Evolutionary conservation across 2,888 invertebrate species (phyloP).

Genomic region (Xanthorhoe designata): DNA sequence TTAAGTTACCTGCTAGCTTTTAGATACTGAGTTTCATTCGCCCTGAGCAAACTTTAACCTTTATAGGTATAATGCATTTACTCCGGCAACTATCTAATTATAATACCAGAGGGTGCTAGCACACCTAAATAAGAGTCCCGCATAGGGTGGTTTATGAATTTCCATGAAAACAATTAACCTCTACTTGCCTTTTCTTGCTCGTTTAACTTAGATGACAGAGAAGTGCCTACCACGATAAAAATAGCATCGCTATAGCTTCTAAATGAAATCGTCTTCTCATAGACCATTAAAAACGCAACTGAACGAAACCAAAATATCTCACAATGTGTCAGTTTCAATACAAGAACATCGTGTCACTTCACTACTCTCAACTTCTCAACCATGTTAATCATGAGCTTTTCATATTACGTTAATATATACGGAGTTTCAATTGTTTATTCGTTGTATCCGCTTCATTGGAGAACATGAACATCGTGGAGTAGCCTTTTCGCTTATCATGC

Average conservation of each 20-base stretch:
- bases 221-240: background rate
- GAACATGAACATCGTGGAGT: slow-evolving; percentile 6
- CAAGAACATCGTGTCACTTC: background rate
- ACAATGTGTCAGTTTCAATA: background rate
- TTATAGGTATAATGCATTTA: slow-evolving; percentile 24
- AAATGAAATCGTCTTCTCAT: background rate
- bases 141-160: slow-evolving; percentile 23
- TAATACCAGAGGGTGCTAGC: slow-evolving; percentile 24
- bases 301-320: background rate
- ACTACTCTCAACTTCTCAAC: background rate
- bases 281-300: background rate
- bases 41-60: slow-evolving; percentile 17
- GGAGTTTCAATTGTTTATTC: background rate
- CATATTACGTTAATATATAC: background rate
- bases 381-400: background rate
- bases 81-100: slow-evolving; percentile 30
- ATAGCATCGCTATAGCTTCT: background rate
- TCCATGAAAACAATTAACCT: slow-evolving; percentile 21
- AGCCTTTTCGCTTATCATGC: slow-evolving; percentile 26
- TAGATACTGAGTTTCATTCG: slow-evolving; percentile 3
- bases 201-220: background rate
- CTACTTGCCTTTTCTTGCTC: slow-evolving; percentile 1
- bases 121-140: slow-evolving; percentile 23
- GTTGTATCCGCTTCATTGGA: background rate
- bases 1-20: background rate